Conservation (phyloP, 2,888 invertebrate species). For the Magallana nippona region DNA sequence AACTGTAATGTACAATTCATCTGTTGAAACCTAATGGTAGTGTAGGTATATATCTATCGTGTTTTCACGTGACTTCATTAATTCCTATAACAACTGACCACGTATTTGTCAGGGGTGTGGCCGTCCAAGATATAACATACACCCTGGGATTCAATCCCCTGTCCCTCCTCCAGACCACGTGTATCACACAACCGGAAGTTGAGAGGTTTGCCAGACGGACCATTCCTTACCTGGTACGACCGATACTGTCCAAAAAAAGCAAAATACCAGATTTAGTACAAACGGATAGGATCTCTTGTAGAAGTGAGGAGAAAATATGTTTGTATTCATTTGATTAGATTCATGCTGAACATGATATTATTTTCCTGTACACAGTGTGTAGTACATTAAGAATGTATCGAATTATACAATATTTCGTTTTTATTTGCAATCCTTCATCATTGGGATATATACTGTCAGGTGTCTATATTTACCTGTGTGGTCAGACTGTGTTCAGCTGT, state of each 20-base stretch:
- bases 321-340: too few relatives aligned
- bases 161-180: conserved; percentile 60
- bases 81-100: conserved; percentile 36
- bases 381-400: too few relatives aligned
- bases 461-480: background rate
- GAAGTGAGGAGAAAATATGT: too few relatives aligned
- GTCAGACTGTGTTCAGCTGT: conserved; percentile 53
- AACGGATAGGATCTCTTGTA: too few relatives aligned
- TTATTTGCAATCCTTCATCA: too few relatives aligned
- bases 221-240: conserved; percentile 53
- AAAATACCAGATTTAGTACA: too few relatives aligned
- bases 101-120: conserved; percentile 53
- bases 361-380: too few relatives aligned
- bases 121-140: conserved; percentile 54
- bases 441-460: too few relatives aligned
- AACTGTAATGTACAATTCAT: background rate
- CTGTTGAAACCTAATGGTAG: too few relatives aligned
- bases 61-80: background rate
- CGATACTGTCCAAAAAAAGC: too few relatives aligned
- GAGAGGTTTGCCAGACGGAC: conserved; percentile 47
- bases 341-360: too few relatives aligned
- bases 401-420: too few relatives aligned
- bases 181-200: conserved; percentile 63
- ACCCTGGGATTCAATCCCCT: conserved; percentile 55
- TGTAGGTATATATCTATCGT: background rate